Conservation (phyloP, 2,888 invertebrate species). For the Cephonodes hylas region DNA sequence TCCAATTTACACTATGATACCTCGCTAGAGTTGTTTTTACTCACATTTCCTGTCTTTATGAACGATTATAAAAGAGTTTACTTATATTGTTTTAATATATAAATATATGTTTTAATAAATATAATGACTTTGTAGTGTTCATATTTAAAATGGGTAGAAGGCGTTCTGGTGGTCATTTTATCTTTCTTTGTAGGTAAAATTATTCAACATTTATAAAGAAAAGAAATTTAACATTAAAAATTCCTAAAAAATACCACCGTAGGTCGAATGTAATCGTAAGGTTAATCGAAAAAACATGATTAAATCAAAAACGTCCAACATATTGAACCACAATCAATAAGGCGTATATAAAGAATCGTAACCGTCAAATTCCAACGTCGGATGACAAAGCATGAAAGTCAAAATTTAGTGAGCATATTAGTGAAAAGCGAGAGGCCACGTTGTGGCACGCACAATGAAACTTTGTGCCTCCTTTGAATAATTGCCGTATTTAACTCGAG, state of each 20-base stretch:
- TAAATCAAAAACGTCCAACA: not conserved
- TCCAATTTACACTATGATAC: not conserved
- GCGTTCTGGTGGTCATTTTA: too few species aligned
- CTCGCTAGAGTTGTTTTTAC: not conserved
- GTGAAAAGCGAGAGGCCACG: conserved; percentile 41
- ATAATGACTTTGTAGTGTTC: too few species aligned
- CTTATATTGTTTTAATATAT: too few species aligned
- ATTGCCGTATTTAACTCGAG: conserved; percentile 70
- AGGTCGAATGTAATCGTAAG: too few species aligned
- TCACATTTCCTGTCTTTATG: not conserved
- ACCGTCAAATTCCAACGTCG: conserved; percentile 62
- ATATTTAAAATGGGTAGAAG: too few species aligned
- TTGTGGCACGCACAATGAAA: conserved; percentile 61
- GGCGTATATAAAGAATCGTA: conserved; percentile 46
- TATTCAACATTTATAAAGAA: too few species aligned
- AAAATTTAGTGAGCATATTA: conserved; percentile 65
- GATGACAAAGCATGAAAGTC: conserved; percentile 75
- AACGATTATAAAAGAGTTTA: not conserved
- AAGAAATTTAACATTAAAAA: too few species aligned
- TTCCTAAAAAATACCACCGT: not conserved
- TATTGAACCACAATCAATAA: conserved; percentile 44
- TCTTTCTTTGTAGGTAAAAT: too few species aligned
- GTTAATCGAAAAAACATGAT: not conserved
- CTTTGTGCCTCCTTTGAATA: conserved; percentile 67
- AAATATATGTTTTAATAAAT: too few species aligned